Evolutionary conservation across 2,888 invertebrate genomes (phyloP), one percentile per base, ranked within the genome.

Genomic region (Onthophagus sagittarius): DNA sequence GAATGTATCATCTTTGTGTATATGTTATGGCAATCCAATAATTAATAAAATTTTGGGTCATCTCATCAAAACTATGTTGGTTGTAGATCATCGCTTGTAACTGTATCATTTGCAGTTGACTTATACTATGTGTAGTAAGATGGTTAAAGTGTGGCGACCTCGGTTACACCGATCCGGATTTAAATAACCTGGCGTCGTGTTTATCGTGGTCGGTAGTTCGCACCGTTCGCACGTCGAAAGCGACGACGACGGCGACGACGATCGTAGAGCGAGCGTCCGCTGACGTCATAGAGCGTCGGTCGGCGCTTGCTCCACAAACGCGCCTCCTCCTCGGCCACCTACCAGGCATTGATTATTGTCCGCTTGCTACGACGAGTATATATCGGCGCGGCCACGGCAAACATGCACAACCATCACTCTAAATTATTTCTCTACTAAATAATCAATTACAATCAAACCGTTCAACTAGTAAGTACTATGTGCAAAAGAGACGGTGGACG

Each of bases 221-320:
- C 69, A 72, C n/a, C n/a, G n/a, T n/a, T n/a, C n/a, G n/a, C n/a
- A n/a, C n/a, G n/a, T n/a, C n/a, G n/a, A n/a, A n/a, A n/a, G n/a
- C 69, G 72, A 39, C 70, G 74, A 69, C 2, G 6, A 32, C 33
- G 69, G 69, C 71, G 70, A 23, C 23, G 74, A 67, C 67, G 65
- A 67, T 7, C 39, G 39, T 53, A n/a, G 23, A 31, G 67, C 71
- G 74, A 80, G 81, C 82, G 82, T 82, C 81, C 75, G 80, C 78
- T 84, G 84, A 84, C 85, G 85, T 85, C 84, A 85, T 79, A 76
- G 75, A 76, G 80, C 80, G 82, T 84, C 84, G 85, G 84, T 82
- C 80, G 82, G 84, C 84, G 85, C 84, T 82, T 83, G 84, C 83
- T 79, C 82, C 78, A 23, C 67, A 32, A 31, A 5, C 67, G 67